Conservation (phyloP, 1,140 invertebrate species). For the Araneus ventricosus region DNA sequence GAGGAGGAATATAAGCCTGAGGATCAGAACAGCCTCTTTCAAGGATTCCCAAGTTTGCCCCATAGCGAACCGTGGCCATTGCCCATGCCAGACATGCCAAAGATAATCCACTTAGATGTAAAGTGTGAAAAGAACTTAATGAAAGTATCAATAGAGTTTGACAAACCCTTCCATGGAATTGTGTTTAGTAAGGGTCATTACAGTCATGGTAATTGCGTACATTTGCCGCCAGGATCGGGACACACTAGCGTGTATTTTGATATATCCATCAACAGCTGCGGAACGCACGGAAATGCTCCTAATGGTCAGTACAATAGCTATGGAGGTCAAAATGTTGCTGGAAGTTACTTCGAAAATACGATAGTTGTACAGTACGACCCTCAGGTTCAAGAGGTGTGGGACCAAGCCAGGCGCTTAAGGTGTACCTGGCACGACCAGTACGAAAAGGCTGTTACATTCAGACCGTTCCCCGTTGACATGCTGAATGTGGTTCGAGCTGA, state of each 20-base stretch:
- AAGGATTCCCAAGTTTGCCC: conserved; percentile 73
- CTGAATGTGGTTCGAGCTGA: conserved; percentile 94
- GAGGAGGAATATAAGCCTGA: conserved; percentile 71
- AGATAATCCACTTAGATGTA: conserved; percentile 78
- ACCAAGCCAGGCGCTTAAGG: conserved; percentile 93
- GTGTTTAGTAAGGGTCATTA: conserved; percentile 83
- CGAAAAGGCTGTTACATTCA: conserved; percentile 96
- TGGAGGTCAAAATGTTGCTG: conserved; percentile 88
- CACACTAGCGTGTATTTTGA: conserved; percentile 94
- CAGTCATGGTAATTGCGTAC: conserved; percentile 93
- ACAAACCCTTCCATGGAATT: conserved; percentile 78
- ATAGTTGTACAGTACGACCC: conserved; percentile 96
- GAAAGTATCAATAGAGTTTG: conserved; percentile 78
- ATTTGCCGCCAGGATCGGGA: conserved; percentile 92
- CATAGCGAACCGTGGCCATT: conserved; percentile 77
- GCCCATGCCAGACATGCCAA: conserved; percentile 77
- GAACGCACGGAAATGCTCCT: conserved; percentile 94
- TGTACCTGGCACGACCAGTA: conserved; percentile 98
- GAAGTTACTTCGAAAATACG: conserved; percentile 96
- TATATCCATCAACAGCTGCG: conserved; percentile 94
- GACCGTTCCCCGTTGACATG: conserved; percentile 97
- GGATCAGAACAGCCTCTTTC: conserved; percentile 70
- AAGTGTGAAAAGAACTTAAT: conserved; percentile 79
- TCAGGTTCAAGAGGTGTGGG: conserved; percentile 97
- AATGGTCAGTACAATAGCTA: conserved; percentile 87